phyloP scores from a whole-genome alignment of 1,140 invertebrate species.

The Pachypeltis micranthus region DNA sequence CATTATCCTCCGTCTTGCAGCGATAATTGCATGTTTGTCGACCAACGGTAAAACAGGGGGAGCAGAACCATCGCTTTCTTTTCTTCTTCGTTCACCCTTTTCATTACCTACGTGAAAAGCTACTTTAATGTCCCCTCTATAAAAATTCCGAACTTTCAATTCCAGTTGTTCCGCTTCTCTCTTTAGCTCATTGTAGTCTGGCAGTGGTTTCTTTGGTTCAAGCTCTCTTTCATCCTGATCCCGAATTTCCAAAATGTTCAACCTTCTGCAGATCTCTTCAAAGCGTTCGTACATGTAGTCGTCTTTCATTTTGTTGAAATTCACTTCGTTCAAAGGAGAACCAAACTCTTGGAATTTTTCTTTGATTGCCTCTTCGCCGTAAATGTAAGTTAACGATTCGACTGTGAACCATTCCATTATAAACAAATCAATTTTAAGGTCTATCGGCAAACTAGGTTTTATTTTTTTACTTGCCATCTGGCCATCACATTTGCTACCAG shows the following conservation, averaged over 20 bases:
- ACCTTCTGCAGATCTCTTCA: constrained; percentile 40
- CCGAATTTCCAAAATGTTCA: constrained; percentile 28
- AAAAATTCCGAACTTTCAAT: constrained; percentile 44
- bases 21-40: constrained; percentile 43
- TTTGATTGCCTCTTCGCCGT: constrained; percentile 43
- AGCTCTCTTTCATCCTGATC: constrained; percentile 25
- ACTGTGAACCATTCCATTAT: constrained; percentile 46
- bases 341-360: constrained; percentile 41
- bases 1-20: constrained; percentile 42
- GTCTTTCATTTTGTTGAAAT: constrained; percentile 6
- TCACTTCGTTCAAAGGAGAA: constrained; percentile 1
- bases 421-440: constrained; percentile 39
- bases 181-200: constrained; percentile 43
- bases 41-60: constrained; percentile 37
- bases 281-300: constrained; percentile 35
- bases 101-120: constrained; percentile 26
- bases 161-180: constrained; percentile 42
- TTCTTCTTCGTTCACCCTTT: constrained; percentile 28
- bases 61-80: background rate
- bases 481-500: background rate
- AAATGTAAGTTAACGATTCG: constrained; percentile 42
- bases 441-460: constrained; percentile 1
- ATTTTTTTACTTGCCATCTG: background rate
- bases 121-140: constrained; percentile 30
- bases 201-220: constrained; percentile 41